These are phyloP conservation scores for Smittia aterrima DNA, from an alignment of 2,888 invertebrate species.

Conservation along the genomic window DNA sequence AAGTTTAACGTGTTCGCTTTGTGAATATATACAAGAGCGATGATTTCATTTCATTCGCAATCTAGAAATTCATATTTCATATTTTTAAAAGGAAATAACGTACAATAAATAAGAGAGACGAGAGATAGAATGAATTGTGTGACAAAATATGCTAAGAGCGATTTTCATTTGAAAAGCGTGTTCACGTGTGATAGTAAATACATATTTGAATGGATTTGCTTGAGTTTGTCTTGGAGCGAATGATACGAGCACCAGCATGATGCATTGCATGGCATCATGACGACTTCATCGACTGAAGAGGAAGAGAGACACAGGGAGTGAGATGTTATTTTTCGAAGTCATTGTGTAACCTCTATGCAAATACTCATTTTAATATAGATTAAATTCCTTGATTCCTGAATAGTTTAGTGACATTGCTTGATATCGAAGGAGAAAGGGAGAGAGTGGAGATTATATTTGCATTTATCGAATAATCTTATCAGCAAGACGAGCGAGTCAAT, in stretches of 20 bases:
- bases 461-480: slow-evolving; percentile 27
- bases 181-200: slow-evolving; percentile 30
- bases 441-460: not conserved
- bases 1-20: not conserved
- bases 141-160: slow-evolving; percentile 41
- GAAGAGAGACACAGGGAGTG: no score
- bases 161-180: slow-evolving; percentile 29
- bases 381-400: slow-evolving; percentile 29
- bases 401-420: not conserved
- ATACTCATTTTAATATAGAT: slow-evolving; percentile 42
- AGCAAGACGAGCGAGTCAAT: not conserved
- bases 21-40: not conserved
- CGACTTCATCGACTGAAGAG: not conserved
- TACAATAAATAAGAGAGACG: slow-evolving; percentile 38
- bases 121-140: slow-evolving; percentile 41
- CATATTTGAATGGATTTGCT: not conserved
- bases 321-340: slow-evolving; percentile 14
- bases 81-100: slow-evolving; percentile 38
- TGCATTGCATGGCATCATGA: not conserved
- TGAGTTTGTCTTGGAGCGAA: not conserved
- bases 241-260: no score
- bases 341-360: slow-evolving; percentile 33
- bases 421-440: not conserved
- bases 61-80: slow-evolving; percentile 41
- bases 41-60: slow-evolving; percentile 30